Conservation (phyloP, 1,140 invertebrate genomes). For the Nilaparvata lugens region DNA sequence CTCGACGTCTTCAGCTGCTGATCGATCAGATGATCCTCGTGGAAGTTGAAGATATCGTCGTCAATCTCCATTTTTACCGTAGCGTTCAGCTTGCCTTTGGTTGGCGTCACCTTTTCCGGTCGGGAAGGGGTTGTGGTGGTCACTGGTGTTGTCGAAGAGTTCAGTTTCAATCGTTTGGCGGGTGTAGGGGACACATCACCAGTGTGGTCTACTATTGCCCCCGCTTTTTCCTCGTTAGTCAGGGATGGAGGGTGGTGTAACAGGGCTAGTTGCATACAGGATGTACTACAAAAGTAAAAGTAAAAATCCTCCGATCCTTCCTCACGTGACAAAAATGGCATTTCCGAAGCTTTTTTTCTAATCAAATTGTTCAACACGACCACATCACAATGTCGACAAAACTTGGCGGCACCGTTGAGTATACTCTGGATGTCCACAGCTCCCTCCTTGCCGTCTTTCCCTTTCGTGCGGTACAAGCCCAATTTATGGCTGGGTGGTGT, state of each 20-base stretch:
- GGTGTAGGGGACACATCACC: neutral
- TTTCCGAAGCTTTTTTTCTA: constrained; percentile 68
- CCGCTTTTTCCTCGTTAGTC: neutral
- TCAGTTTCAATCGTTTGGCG: too few species aligned
- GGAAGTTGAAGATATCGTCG: too few species aligned
- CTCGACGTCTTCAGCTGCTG: too few species aligned
- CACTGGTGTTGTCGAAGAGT: too few species aligned
- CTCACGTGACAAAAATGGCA: constrained; percentile 57
- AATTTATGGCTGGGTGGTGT: constrained; percentile 71
- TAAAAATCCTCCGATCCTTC: constrained; percentile 61
- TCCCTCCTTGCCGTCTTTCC: constrained; percentile 76
- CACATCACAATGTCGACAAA: constrained; percentile 86
- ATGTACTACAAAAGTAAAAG: constrained; percentile 73
- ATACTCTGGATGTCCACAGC: constrained; percentile 83
- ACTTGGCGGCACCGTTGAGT: constrained; percentile 76
- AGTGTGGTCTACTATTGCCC: constrained; percentile 2
- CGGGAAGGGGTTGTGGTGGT: too few species aligned
- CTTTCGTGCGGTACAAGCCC: constrained; percentile 67
- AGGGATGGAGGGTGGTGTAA: constrained; percentile 38
- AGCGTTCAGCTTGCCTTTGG: too few species aligned
- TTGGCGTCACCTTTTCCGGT: too few species aligned
- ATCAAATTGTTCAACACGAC: constrained; percentile 75
- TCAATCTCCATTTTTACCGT: too few species aligned
- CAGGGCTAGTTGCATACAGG: constrained; percentile 71
- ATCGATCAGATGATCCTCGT: too few species aligned